These are phyloP conservation scores for Chlamydotis undulata DNA, from an alignment of 2,113 vertebrate species.

Conservation along the genomic window DNA sequence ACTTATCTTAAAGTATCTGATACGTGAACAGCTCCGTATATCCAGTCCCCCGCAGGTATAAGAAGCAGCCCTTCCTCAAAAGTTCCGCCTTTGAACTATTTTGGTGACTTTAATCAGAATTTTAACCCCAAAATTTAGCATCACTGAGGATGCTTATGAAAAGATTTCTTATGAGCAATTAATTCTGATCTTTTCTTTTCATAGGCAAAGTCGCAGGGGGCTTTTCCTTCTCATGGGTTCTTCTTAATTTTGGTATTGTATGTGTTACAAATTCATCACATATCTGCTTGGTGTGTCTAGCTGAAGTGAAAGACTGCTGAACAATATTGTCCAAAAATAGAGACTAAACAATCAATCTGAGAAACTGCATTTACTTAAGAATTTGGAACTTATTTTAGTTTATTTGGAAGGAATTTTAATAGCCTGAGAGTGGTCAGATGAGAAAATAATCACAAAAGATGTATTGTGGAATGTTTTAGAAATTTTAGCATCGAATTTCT, in stretches of 20 bases:
- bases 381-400: background rate
- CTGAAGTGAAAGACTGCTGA: background rate
- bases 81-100: background rate
- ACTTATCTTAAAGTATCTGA: background rate
- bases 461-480: background rate
- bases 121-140: background rate
- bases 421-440: background rate
- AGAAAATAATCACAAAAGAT: background rate
- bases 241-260: background rate
- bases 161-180: background rate
- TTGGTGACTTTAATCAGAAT: background rate
- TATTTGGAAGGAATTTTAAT: background rate
- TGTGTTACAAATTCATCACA: background rate
- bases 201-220: background rate
- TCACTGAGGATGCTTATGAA: background rate
- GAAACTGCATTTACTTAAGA: background rate
- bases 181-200: background rate
- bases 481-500: background rate
- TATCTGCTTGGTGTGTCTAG: background rate
- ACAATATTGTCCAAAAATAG: background rate
- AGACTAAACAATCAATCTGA: background rate
- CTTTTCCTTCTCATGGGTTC: background rate
- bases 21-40: background rate
- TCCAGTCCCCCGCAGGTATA: background rate
- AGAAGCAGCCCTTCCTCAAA: background rate